phyloP scores from a whole-genome alignment of 2,888 invertebrate species.

The Coelopa pilipes region DNA sequence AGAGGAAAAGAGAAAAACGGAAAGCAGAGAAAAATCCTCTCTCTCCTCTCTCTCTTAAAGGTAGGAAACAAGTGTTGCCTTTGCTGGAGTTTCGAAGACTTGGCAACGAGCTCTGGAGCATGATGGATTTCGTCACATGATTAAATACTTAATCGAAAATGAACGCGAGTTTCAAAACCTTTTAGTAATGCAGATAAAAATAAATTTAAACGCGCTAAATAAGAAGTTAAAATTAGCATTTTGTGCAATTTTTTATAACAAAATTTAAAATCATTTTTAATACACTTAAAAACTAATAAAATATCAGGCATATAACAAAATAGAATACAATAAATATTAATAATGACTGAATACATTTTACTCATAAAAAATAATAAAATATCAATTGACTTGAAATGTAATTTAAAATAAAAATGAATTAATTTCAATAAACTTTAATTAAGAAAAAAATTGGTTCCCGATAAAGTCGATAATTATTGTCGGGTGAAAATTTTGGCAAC shows the following conservation, averaged over 20 bases:
- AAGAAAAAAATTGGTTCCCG: too few relatives aligned
- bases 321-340: not conserved
- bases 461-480: too few relatives aligned
- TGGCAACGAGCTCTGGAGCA: not conserved
- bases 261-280: not conserved
- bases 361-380: too few relatives aligned
- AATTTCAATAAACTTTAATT: too few relatives aligned
- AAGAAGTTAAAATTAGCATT: too few relatives aligned
- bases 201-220: not conserved
- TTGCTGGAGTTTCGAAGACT: not conserved
- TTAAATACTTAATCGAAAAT: not conserved
- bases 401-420: too few relatives aligned
- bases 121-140: conserved; percentile 5
- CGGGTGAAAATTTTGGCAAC: too few relatives aligned
- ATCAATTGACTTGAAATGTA: too few relatives aligned
- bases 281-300: not conserved
- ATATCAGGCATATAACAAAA: not conserved
- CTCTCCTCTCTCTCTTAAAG: too few relatives aligned
- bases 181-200: not conserved
- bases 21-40: not conserved
- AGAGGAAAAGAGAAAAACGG: conserved; percentile 1
- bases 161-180: not conserved
- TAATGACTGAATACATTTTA: not conserved
- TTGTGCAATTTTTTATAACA: too few relatives aligned
- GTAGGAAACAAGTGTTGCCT: not conserved